These are phyloP conservation scores for Parauchenoglanis ngamensis DNA, from an alignment of 2,797 vertebrate genomes.

Conservation along the genomic window DNA sequence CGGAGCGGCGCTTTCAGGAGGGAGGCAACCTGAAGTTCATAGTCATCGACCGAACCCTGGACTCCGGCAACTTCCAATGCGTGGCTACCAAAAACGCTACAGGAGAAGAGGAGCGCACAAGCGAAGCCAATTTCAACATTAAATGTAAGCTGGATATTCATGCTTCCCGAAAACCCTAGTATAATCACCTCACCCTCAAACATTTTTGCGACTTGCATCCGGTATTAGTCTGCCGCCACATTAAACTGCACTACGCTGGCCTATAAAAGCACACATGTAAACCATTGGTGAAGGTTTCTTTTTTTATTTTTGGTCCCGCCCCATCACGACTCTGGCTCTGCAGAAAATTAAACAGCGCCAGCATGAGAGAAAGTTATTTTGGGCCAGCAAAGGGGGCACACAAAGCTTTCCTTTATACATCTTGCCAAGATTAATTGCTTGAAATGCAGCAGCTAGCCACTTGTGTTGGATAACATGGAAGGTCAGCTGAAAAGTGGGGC, in stretches of 20 bases:
- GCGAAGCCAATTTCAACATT: constrained; percentile 84
- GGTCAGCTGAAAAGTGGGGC: constrained; percentile 47
- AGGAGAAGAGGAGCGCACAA: constrained; percentile 72
- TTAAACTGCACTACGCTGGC: constrained; percentile 10
- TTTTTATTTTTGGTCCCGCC: not conserved
- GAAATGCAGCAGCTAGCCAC: constrained; percentile 50
- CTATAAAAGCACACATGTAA: constrained; percentile 41
- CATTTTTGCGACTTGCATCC: not conserved
- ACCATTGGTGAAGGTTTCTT: constrained; percentile 17
- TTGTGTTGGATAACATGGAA: constrained; percentile 55
- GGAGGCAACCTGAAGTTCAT: constrained; percentile 82
- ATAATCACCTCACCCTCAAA: not conserved
- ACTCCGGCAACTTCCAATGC: constrained; percentile 81
- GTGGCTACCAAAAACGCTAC: constrained; percentile 70
- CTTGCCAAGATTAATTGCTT: constrained; percentile 59
- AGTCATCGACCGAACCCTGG: constrained; percentile 76
- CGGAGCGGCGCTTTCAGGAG: constrained; percentile 79
- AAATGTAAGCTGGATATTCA: constrained; percentile 78
- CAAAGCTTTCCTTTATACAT: constrained; percentile 57
- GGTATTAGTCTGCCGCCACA: constrained; percentile 7
- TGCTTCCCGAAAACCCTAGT: not conserved
- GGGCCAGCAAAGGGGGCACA: constrained; percentile 35
- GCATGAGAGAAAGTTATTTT: constrained; percentile 57
- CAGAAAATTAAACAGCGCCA: constrained; percentile 44
- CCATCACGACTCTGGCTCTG: constrained; percentile 14